phyloP scores from a whole-genome alignment of 2,113 vertebrate species.

The Melospiza georgiana region DNA sequence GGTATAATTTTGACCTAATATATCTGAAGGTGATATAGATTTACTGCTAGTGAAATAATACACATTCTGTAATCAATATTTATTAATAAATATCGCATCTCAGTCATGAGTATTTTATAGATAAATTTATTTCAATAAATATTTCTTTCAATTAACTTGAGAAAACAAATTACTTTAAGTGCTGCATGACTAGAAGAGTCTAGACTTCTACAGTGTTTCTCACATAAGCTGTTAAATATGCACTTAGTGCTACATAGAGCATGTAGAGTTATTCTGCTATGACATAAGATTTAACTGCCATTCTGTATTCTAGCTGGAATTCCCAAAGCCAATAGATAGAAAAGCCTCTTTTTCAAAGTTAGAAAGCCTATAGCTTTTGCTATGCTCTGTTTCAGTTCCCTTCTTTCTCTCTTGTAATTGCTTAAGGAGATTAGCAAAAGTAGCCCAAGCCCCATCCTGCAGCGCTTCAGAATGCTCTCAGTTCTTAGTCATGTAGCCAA shows the following conservation, averaged over 20 bases:
- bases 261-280: neutral
- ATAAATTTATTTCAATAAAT: neutral
- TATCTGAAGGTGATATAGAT: neutral
- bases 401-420: neutral
- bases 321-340: neutral
- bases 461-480: neutral
- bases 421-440: neutral
- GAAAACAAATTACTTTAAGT: neutral
- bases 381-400: neutral
- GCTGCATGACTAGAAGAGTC: neutral
- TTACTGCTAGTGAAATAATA: neutral
- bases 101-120: neutral
- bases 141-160: neutral
- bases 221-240: neutral
- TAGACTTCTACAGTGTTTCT: neutral
- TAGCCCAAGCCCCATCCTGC: neutral
- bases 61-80: neutral
- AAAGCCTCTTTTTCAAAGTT: neutral
- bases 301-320: neutral
- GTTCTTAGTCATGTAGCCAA: slow-evolving; percentile 44
- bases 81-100: neutral
- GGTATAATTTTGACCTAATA: neutral
- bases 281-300: neutral
- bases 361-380: neutral
- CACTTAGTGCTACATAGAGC: neutral